A percentile compares a stretch with the other conserved stretches of the same genome.
Conservation (phyloP, 2,113 vertebrate genomes). For the Nycticebus coucang region DNA sequence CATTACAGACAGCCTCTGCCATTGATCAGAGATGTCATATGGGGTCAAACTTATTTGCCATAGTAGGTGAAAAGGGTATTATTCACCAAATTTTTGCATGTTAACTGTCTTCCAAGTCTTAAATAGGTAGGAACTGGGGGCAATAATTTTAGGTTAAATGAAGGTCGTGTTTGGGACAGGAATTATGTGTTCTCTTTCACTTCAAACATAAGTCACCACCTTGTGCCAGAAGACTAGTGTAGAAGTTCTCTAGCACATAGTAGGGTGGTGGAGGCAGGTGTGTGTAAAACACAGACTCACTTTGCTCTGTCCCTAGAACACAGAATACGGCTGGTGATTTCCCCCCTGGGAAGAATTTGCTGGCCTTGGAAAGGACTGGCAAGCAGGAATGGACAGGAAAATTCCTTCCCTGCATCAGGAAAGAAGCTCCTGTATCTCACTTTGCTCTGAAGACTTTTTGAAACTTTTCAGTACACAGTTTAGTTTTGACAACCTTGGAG, state of each 20-base stretch:
- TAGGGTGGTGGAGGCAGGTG: neutral
- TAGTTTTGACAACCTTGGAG: neutral
- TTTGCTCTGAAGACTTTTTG: neutral
- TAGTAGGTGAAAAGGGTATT: neutral
- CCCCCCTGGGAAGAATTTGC: neutral
- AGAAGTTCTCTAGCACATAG: neutral
- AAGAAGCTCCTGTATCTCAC: neutral
- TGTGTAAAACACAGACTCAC: neutral
- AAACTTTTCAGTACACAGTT: neutral
- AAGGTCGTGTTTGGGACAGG: neutral
- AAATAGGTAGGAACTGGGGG: neutral
- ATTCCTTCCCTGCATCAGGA: neutral
- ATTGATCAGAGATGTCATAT: neutral
- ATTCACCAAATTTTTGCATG: neutral
- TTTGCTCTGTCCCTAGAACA: neutral
- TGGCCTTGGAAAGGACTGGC: neutral
- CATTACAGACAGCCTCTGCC: neutral
- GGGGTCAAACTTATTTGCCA: neutral
- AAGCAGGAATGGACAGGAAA: neutral
- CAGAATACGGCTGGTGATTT: neutral
- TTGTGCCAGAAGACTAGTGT: neutral
- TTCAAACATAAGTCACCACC: neutral
- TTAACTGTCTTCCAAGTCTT: neutral
- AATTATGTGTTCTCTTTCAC: neutral
- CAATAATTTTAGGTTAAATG: neutral